Evolutionary conservation across 2,888 invertebrate genomes (phyloP).

Genomic region (Clistopyga incitator): DNA sequence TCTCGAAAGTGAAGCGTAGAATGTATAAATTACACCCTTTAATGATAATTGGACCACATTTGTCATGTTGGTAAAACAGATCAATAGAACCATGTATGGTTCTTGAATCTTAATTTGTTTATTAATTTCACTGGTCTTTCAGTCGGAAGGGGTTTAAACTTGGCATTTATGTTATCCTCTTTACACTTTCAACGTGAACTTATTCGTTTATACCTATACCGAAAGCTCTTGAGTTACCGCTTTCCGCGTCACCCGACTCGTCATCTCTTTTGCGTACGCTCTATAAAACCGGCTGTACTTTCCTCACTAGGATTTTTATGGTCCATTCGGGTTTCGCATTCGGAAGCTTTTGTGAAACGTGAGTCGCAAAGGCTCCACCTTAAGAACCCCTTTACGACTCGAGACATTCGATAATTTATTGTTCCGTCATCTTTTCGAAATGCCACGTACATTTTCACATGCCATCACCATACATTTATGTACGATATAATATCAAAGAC

Average conservation of each 20-base stretch:
- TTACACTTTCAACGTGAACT: neutral
- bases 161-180: neutral
- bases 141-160: no score
- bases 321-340: conserved; percentile 1
- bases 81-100: neutral
- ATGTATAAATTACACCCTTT: neutral
- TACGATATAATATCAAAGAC: neutral
- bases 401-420: conserved; percentile 16
- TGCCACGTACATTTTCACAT: neutral
- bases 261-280: neutral
- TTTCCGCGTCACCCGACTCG: neutral
- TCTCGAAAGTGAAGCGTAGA: neutral
- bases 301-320: neutral
- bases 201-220: neutral
- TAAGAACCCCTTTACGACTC: neutral
- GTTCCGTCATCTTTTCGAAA: neutral
- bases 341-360: neutral
- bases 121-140: no score
- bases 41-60: neutral
- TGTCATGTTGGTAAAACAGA: neutral
- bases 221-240: neutral
- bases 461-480: neutral
- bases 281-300: neutral
- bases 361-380: neutral
- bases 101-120: neutral